phyloP scores from a whole-genome alignment of 2,797 vertebrate species.

The Octomys mimax region DNA sequence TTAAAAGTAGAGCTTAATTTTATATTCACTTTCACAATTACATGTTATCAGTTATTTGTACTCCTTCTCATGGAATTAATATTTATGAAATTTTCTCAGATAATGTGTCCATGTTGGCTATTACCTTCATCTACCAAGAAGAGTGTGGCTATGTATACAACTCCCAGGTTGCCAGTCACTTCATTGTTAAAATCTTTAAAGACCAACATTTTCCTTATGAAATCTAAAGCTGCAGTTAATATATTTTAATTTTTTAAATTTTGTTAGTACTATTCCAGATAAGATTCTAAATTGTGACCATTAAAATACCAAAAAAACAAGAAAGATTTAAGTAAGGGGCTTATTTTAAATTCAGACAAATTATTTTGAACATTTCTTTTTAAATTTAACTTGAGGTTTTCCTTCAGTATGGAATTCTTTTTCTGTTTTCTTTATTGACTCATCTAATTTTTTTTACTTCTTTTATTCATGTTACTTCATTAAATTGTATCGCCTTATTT shows the following conservation, averaged over 20 bases:
- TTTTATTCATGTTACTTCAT: neutral
- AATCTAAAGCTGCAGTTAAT: neutral
- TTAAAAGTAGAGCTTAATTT: neutral
- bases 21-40: neutral
- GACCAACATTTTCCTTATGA: neutral
- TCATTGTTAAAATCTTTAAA: constrained; percentile 33
- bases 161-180: neutral
- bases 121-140: neutral
- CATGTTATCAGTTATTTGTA: neutral
- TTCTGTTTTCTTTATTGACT: neutral
- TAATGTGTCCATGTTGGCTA: neutral
- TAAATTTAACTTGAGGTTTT: neutral
- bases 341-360: neutral
- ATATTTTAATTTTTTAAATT: neutral
- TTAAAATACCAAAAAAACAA: neutral
- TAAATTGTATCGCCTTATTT: neutral
- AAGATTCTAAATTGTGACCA: neutral
- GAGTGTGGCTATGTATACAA: neutral
- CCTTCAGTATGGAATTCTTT: neutral
- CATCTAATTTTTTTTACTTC: neutral
- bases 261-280: neutral
- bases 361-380: neutral
- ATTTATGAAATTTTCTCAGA: neutral
- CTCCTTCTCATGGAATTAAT: neutral
- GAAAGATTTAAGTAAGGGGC: neutral